Base-by-base conservation (phyloP, 2,888 invertebrate genomes). In the Tryphoninae sp. region DNA sequence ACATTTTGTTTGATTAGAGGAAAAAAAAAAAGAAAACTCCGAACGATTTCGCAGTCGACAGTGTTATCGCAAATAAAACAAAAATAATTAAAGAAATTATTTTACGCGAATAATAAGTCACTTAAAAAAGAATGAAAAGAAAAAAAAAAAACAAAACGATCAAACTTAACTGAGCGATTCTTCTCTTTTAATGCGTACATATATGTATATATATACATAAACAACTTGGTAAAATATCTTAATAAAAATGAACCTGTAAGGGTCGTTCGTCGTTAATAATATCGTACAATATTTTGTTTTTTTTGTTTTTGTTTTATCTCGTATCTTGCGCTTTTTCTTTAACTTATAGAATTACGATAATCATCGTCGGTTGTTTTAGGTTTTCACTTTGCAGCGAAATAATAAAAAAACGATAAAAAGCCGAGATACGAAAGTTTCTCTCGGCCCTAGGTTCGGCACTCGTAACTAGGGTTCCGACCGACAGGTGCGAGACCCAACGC, bases 361-460 rank as follows among this genome's bases (percentile, higher is more conserved):
- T 33, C 33, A 33, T 33, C 33, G 33, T 33, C 33, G 7, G 33
- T 33, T 33, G 33, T 33, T 33, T 33, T 33, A n/a, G n/a, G 33
- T 67, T 58, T 75, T 65, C 45, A 23, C 42, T 19, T 55, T 65
- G 45, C 49, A 26, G 45, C 67, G 26, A 45, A 58, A 62, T 16
- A 49, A 23, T 26, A 19, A 40, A 19, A 40, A 33, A 73, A 53
- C 53, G 53, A 62, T 62, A 73, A 78, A 78, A 87, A 89, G 86
- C 86, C 90, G 89, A 90, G 90, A 89, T 87, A 84, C 69, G 68
- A 61, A 76, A 80, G 62, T 69, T 55, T 77, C 84, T 89, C 91
- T 91, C 91, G 91, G 89, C 89, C 91, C 92, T 92, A 92, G 92
- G 92, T 87, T 91, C 92, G 91, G 92, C 89, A 92, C 92, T 92